These are phyloP conservation scores for Gobionotothen gibberifrons DNA, from an alignment of 2,797 vertebrate species.

Conservation along the genomic window DNA sequence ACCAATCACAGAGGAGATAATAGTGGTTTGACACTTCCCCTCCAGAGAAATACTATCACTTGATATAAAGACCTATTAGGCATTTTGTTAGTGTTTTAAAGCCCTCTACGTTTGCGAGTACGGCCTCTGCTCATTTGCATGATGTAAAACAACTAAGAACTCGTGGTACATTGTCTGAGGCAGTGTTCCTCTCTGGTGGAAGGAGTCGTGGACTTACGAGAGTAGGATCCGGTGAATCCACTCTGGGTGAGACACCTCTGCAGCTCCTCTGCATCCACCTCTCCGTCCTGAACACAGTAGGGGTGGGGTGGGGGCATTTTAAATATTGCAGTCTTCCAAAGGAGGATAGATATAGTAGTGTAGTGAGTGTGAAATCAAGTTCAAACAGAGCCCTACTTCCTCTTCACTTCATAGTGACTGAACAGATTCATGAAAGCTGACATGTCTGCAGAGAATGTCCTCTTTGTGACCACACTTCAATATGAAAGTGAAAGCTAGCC, in stretches of 20 bases:
- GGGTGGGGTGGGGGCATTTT: not conserved
- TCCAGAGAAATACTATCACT: not conserved
- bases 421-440: not conserved
- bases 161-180: no score
- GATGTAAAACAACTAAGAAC: no score
- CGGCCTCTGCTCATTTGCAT: not conserved
- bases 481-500: not conserved
- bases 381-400: not conserved
- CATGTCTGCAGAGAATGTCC: not conserved
- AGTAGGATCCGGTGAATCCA: slow-evolving; percentile 88
- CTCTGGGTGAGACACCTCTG: slow-evolving; percentile 91
- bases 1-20: not conserved
- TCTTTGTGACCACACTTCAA: slow-evolving; percentile 4
- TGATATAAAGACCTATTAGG: no score
- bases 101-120: not conserved
- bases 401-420: not conserved
- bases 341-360: no score
- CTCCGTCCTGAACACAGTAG: slow-evolving; percentile 83
- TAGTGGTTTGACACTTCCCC: not conserved
- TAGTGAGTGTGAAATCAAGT: not conserved
- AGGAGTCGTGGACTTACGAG: slow-evolving; percentile 82
- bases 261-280: slow-evolving; percentile 91
- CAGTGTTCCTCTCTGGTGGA: no score
- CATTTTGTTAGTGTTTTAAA: not conserved
- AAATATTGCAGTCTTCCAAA: not conserved